Evolutionary conservation across 2,797 vertebrate species (phyloP).

Genomic region (Brachyalestes nurse): DNA sequence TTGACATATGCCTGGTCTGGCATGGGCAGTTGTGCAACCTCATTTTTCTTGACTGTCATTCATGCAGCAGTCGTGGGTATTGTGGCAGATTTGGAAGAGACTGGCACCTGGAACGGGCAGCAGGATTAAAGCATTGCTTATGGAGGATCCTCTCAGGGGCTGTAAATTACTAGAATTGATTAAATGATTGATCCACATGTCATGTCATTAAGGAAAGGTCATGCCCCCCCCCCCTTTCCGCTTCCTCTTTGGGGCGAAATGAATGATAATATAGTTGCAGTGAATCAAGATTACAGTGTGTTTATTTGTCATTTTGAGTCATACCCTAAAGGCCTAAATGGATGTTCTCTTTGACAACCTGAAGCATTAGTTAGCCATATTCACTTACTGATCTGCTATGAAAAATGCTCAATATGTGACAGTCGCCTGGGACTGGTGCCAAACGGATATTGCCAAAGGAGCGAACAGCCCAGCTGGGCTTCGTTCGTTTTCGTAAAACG

Average conservation of each 20-base stretch:
- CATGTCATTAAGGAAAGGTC: constrained; percentile 35
- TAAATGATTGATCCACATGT: constrained; percentile 40
- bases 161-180: constrained; percentile 18
- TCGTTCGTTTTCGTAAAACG: background rate
- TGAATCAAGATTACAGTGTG: constrained; percentile 14
- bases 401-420: background rate
- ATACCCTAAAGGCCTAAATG: background rate
- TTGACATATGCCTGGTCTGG: background rate
- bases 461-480: constrained; percentile 15
- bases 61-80: background rate
- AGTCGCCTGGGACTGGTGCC: background rate
- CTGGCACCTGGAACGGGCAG: background rate
- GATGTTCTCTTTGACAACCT: background rate
- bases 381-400: background rate
- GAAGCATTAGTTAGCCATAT: background rate
- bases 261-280: background rate
- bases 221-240: background rate
- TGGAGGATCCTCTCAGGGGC: background rate
- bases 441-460: constrained; percentile 4
- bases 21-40: background rate
- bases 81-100: background rate
- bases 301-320: background rate
- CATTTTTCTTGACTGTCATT: background rate
- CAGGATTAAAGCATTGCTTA: background rate
- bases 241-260: background rate